A percentile compares a stretch with the other conserved stretches of the same genome.
Evolutionary conservation across 2,113 vertebrate genomes (phyloP).

Genomic region (Brachyistius frenatus): DNA sequence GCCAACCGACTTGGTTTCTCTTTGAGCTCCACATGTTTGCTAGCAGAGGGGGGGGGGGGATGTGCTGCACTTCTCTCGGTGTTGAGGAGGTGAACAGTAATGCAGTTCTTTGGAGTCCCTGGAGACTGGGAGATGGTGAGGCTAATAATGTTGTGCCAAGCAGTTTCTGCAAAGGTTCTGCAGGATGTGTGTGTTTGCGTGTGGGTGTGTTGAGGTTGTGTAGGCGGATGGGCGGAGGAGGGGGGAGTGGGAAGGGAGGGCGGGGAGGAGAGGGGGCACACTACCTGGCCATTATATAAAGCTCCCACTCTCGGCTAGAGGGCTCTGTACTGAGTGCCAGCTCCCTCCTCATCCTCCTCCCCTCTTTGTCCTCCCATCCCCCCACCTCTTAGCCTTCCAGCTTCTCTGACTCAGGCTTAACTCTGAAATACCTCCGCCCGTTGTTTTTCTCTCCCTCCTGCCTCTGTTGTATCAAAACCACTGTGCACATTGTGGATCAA

Average conservation of each 20-base stretch:
- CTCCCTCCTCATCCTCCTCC: constrained; percentile 68
- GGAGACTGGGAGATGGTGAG: constrained; percentile 64
- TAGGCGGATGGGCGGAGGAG: constrained; percentile 44
- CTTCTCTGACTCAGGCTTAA: constrained; percentile 78
- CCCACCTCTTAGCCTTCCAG: constrained; percentile 74
- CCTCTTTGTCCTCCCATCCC: constrained; percentile 73
- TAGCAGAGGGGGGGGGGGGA: constrained; percentile 13
- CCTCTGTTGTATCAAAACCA: constrained; percentile 63
- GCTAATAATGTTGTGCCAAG: constrained; percentile 72
- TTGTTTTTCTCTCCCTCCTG: constrained; percentile 72
- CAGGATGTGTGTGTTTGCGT: constrained; percentile 66
- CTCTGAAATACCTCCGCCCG: constrained; percentile 74
- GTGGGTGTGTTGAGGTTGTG: constrained; percentile 61
- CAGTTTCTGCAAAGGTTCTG: constrained; percentile 65
- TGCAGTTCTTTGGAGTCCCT: constrained; percentile 60
- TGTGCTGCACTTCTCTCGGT: constrained; percentile 46
- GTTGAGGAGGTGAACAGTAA: constrained; percentile 58
- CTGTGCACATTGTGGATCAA: constrained; percentile 44
- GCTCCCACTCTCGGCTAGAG: constrained; percentile 79
- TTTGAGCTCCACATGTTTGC: constrained; percentile 25
- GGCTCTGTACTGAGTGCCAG: constrained; percentile 74
- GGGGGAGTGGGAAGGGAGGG: background rate
- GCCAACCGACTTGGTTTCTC: constrained; percentile 4
- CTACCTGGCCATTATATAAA: constrained; percentile 84
- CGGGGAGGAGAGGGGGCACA: constrained; percentile 40